Conservation (phyloP, 2,797 vertebrate species). For the Enteromius viviparus region DNA sequence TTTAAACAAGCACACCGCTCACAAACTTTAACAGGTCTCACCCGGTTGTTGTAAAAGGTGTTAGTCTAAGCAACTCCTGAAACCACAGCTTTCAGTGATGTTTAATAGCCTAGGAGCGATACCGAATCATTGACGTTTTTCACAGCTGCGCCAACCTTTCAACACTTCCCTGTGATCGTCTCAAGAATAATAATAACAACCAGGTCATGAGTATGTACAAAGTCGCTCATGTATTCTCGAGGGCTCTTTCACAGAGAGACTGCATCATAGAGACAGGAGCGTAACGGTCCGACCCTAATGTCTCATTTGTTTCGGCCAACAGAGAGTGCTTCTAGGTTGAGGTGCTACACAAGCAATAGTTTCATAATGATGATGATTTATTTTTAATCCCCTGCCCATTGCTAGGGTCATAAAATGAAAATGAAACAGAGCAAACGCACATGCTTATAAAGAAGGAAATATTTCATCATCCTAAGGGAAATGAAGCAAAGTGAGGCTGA, state of each 20-base stretch:
- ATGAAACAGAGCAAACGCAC: slow-evolving; percentile 19
- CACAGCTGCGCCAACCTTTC: slow-evolving; percentile 86
- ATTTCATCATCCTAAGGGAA: slow-evolving; percentile 26
- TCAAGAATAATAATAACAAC: slow-evolving; percentile 83
- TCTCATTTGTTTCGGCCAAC: slow-evolving; percentile 58
- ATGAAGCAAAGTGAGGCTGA: slow-evolving; percentile 14
- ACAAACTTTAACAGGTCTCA: slow-evolving; percentile 25
- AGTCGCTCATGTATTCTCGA: slow-evolving; percentile 32
- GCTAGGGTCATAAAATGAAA: slow-evolving; percentile 61
- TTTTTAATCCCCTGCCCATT: slow-evolving; percentile 76
- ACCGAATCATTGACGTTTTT: slow-evolving; percentile 80
- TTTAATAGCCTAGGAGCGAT: slow-evolving; percentile 74
- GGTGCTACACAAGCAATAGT: slow-evolving; percentile 72
- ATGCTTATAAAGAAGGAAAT: slow-evolving; percentile 39
- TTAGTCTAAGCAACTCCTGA: slow-evolving; percentile 43
- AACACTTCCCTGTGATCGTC: slow-evolving; percentile 80
- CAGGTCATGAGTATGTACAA: slow-evolving; percentile 73
- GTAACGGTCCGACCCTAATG: slow-evolving; percentile 27
- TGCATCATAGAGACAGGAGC: slow-evolving; percentile 6
- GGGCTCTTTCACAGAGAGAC: slow-evolving; percentile 29
- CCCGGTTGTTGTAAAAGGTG: slow-evolving; percentile 28
- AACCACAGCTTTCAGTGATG: slow-evolving; percentile 17
- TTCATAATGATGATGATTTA: slow-evolving; percentile 75
- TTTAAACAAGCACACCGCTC: not conserved
- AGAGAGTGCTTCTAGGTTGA: slow-evolving; percentile 73